Evolutionary conservation across 2,888 invertebrate genomes (phyloP).

Genomic region (Tetranychus truncatus): DNA sequence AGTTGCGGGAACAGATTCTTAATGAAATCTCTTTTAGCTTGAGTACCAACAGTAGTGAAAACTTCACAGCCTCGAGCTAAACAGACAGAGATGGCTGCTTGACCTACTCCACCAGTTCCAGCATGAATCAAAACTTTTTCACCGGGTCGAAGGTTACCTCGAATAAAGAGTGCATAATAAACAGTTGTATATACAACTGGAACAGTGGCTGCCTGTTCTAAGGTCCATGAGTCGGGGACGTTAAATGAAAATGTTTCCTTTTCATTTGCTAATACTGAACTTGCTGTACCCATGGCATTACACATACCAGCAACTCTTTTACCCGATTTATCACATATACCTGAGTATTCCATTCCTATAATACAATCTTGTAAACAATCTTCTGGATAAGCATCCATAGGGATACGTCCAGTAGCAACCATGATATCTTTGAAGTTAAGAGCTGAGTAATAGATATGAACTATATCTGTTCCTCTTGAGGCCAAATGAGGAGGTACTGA

Average conservation of each 20-base stretch:
- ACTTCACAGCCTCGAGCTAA: constrained; percentile 35
- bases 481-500: background rate
- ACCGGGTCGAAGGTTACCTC: constrained; percentile 54
- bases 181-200: constrained; percentile 77
- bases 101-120: constrained; percentile 38
- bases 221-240: constrained; percentile 33
- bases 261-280: constrained; percentile 33
- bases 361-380: constrained; percentile 44
- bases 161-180: constrained; percentile 63
- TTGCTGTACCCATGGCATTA: constrained; percentile 35
- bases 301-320: constrained; percentile 32
- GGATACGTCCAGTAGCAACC: constrained; percentile 56
- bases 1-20: constrained; percentile 34
- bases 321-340: constrained; percentile 29
- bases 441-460: constrained; percentile 33
- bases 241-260: constrained; percentile 44
- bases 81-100: constrained; percentile 39
- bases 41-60: constrained; percentile 36
- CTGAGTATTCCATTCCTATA: constrained; percentile 28
- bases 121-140: constrained; percentile 35
- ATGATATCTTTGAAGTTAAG: constrained; percentile 34
- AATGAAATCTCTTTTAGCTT: constrained; percentile 31
- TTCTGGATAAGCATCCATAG: constrained; percentile 75
- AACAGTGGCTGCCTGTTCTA: constrained; percentile 76
- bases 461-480: constrained; percentile 31